These are phyloP conservation scores for Imbricaverruca yamaguchii DNA, from an alignment of 2,888 invertebrate genomes.

Conservation along the genomic window DNA sequence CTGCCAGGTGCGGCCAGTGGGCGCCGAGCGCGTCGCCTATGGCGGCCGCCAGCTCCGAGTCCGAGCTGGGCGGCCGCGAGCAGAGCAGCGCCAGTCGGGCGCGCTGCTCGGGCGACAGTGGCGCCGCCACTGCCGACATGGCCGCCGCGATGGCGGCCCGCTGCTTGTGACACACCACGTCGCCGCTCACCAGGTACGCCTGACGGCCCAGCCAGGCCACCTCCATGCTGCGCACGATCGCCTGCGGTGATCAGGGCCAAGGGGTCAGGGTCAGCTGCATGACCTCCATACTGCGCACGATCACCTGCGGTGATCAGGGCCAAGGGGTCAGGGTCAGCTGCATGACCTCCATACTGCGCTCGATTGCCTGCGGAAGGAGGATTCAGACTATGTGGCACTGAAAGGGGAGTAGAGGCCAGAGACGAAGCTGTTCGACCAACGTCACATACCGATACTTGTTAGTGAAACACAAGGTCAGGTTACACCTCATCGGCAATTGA, in stretches of 20 bases:
- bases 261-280: too few relatives aligned
- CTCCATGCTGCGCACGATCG: conserved; percentile 29
- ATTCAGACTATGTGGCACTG: too few relatives aligned
- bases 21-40: conserved; percentile 32
- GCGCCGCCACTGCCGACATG: neutral
- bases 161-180: neutral
- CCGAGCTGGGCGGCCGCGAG: neutral
- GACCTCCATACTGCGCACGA: conserved; percentile 29
- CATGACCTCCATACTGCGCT: conserved; percentile 28
- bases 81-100: conserved; percentile 11
- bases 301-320: conserved; percentile 24
- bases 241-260: conserved; percentile 24
- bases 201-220: conserved; percentile 29
- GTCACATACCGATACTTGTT: neutral
- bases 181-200: conserved; percentile 29
- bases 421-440: too few relatives aligned
- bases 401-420: too few relatives aligned
- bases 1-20: neutral
- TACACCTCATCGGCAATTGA: too few relatives aligned
- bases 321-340: neutral
- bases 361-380: conserved; percentile 26
- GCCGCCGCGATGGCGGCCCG: neutral
- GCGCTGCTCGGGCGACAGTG: neutral
- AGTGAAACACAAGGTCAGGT: neutral
- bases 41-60: conserved; percentile 34